Conservation (phyloP, 2,888 invertebrate species). For the Lithosia quadra region DNA sequence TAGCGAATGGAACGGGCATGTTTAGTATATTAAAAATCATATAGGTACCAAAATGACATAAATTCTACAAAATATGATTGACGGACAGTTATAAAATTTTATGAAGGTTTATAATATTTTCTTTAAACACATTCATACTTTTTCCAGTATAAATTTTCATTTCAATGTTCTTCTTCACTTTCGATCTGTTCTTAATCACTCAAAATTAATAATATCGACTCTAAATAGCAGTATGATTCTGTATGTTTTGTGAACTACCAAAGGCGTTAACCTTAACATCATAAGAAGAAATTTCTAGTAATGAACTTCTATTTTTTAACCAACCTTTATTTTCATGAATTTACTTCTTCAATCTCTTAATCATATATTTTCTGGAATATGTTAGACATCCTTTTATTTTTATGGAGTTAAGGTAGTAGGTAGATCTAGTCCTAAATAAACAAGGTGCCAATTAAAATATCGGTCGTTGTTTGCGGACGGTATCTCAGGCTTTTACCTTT, state of each 20-base stretch:
- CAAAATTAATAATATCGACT: no score
- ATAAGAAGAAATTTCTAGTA: neutral
- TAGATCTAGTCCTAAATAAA: constrained; percentile 8
- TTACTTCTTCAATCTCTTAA: no score
- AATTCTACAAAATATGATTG: constrained; percentile 52
- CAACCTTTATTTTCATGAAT: no score
- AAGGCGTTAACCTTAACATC: no score
- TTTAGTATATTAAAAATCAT: constrained; percentile 36
- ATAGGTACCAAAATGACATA: constrained; percentile 52
- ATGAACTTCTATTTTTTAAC: no score
- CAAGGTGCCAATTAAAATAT: constrained; percentile 2
- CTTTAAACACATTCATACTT: no score
- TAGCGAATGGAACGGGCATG: constrained; percentile 38
- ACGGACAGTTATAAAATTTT: constrained; percentile 21
- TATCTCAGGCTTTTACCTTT: neutral
- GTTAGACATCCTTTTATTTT: neutral
- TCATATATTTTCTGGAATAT: no score
- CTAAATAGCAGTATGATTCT: no score
- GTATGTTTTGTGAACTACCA: no score
- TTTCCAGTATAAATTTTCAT: neutral
- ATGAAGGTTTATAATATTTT: no score
- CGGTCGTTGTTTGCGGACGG: neutral
- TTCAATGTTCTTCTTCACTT: no score
- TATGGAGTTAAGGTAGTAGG: neutral
- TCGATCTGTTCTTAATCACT: no score